Base-by-base conservation (phyloP, 2,888 invertebrate species). In the Macrophya alboannulata region DNA sequence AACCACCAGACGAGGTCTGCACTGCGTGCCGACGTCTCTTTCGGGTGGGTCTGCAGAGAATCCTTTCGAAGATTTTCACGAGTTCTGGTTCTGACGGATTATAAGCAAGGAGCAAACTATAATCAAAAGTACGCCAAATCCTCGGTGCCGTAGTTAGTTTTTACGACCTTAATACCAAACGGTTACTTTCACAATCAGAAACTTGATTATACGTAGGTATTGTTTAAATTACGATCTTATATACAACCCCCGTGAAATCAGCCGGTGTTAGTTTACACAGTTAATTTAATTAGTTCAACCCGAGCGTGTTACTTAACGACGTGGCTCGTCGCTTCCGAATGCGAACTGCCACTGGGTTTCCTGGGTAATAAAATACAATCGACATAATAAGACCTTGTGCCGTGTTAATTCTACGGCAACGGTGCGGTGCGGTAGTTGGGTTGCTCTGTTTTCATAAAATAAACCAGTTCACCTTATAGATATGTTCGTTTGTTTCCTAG, bases 11-110 rank as follows among this genome's bases (percentile, higher is more conserved):
- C 68, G 65, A 31, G 48, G 45, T 83, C 83, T 83, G 83, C 48
- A 71, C 51, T 48, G 48, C 68, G 62, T 71, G 82, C 68, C 65
- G 43, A 82, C 82, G 68, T 82, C 82, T 82, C 82, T 68, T 65
- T 82, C 31, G 83, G 83, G 17, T 31, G 31, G 31, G 43, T 59
- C 17, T 40, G 17, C n/a, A n/a, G n/a, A 62, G 62, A 51, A 81
- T 62, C 62, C 15, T 43, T 77, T 31, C 6, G 25, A 31, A 17
- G 9, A 8, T 77, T 51, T 48, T 1, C 51, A n/a, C 17, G 10
- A 15, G 17, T n/a, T 77, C 6, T 15, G 21, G 21, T 25, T 48
- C 6, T 40, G 21, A 74, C 31, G 74, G 43, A 74, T 48, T 48
- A 48, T 62, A 62, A 25, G 10, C 25, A 31, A 40, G n/a, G 12